These are phyloP conservation scores for Drosophila malerkotliana DNA, from an alignment of 1,140 invertebrate species.

Conservation along the genomic window DNA sequence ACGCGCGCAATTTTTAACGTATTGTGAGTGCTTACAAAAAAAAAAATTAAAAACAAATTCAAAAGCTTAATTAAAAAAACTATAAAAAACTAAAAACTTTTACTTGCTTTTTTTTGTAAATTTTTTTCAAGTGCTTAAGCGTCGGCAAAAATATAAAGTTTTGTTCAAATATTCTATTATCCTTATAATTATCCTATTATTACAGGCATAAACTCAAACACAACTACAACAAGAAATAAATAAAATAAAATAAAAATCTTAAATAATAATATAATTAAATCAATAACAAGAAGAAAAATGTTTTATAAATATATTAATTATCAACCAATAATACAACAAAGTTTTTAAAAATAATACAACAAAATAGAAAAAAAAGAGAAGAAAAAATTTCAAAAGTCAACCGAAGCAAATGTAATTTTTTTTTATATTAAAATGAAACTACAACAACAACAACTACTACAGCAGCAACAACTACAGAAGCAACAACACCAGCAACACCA, in stretches of 20 bases:
- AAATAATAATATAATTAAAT: background rate
- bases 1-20: slow-evolving; percentile 40
- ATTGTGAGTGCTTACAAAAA: slow-evolving; percentile 11
- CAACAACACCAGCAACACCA: slow-evolving; percentile 27
- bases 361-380: slow-evolving; percentile 22
- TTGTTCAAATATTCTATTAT: slow-evolving; percentile 11
- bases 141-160: slow-evolving; percentile 29
- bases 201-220: slow-evolving; percentile 72
- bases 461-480: slow-evolving; percentile 40
- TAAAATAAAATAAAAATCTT: slow-evolving; percentile 17
- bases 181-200: slow-evolving; percentile 22
- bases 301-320: slow-evolving; percentile 71
- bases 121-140: slow-evolving; percentile 38
- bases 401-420: slow-evolving; percentile 33
- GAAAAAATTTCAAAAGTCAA: slow-evolving; percentile 33
- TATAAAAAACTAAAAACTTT: background rate
- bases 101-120: slow-evolving; percentile 17
- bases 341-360: slow-evolving; percentile 16
- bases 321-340: slow-evolving; percentile 32
- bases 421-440: background rate
- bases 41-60: background rate
- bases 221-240: slow-evolving; percentile 41
- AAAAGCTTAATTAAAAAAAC: background rate
- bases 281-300: slow-evolving; percentile 48
- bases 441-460: slow-evolving; percentile 58